A percentile compares a stretch with the other conserved stretches of the same genome.
Conservation (phyloP, 2,113 vertebrate genomes). For the Nycticebus coucang region DNA sequence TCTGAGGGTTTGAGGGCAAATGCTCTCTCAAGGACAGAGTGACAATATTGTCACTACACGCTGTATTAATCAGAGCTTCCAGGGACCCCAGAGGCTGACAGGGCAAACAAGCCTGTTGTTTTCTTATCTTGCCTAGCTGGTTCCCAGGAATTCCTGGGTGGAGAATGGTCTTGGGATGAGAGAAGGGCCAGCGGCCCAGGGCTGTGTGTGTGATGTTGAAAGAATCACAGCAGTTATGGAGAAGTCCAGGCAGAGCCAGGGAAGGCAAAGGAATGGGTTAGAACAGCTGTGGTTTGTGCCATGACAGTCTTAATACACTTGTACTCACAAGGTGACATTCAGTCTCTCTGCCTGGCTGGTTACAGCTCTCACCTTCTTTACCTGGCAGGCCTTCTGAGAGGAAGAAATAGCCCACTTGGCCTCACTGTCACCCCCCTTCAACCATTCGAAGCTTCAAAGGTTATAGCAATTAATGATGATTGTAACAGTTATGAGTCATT, state of each 20-base stretch:
- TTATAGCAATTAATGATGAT: constrained; percentile 66
- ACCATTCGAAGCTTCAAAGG: constrained; percentile 18
- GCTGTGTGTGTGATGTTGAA: background rate
- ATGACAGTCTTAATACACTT: background rate
- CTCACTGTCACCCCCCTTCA: background rate
- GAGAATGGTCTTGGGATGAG: background rate
- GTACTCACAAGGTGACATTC: background rate
- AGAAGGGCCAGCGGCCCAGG: background rate
- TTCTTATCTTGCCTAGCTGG: background rate
- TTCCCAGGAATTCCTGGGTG: constrained; percentile 15
- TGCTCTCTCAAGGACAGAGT: background rate
- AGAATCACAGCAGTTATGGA: background rate
- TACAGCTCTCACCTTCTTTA: constrained; percentile 1
- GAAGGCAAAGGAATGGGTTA: background rate
- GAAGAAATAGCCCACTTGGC: background rate
- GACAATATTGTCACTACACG: background rate
- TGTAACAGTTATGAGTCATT: constrained; percentile 58
- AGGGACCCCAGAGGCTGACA: background rate
- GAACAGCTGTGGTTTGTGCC: background rate
- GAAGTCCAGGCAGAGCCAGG: background rate
- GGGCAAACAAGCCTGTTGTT: background rate
- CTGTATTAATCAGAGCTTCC: background rate
- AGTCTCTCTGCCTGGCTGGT: background rate
- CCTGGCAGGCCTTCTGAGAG: background rate
- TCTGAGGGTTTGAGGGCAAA: background rate